phyloP scores from a whole-genome alignment of 2,888 invertebrate species.

The Biston stratarius region DNA sequence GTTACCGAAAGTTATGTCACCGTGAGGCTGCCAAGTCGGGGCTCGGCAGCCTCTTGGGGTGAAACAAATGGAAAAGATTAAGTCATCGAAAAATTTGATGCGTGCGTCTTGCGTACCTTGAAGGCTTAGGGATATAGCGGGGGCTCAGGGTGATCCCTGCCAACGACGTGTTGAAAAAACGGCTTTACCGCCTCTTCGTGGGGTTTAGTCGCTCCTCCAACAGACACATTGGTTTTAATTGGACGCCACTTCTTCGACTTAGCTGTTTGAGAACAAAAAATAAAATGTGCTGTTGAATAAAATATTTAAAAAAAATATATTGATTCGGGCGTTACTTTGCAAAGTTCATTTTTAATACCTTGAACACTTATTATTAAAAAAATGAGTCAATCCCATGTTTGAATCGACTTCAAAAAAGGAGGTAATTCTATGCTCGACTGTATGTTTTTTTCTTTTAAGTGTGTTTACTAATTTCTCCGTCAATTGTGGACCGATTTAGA shows the following conservation, averaged over 20 bases:
- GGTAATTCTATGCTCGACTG: no score
- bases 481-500: no score
- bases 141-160: conserved; percentile 37
- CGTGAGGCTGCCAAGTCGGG: conserved; percentile 19
- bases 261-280: not conserved
- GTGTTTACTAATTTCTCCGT: no score
- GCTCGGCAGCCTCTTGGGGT: conserved; percentile 46
- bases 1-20: conserved; percentile 12
- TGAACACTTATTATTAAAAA: not conserved
- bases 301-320: no score
- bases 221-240: conserved; percentile 45
- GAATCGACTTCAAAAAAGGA: not conserved
- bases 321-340: no score
- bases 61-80: conserved; percentile 64
- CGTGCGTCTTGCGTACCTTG: conserved; percentile 65
- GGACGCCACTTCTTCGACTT: conserved; percentile 10
- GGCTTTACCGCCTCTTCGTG: conserved; percentile 39
- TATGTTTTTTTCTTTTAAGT: no score
- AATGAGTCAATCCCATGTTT: not conserved
- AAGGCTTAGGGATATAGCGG: conserved; percentile 59
- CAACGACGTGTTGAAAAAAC: conserved; percentile 46
- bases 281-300: not conserved
- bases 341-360: no score
- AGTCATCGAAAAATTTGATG: conserved; percentile 72
- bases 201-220: conserved; percentile 38